Percentiles rank a stretch among this genome's conserved stretches.
Evolutionary conservation across 2,797 vertebrate genomes (phyloP).

Genomic region (Sebastes taczanowskii): DNA sequence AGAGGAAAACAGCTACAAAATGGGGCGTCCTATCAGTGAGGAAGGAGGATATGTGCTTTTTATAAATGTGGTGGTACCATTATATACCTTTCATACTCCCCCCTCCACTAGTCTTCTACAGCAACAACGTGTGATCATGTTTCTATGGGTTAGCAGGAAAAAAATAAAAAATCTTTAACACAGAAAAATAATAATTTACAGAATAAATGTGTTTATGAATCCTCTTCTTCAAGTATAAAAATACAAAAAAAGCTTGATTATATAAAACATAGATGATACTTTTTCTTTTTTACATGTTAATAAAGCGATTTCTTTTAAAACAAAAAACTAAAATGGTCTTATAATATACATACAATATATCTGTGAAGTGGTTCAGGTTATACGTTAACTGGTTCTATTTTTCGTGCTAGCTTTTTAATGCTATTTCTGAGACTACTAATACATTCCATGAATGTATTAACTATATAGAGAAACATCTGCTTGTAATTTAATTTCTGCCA

Average conservation of each 20-base stretch:
- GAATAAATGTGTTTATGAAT: constrained; percentile 73
- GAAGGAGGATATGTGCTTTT: constrained; percentile 56
- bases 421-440: constrained; percentile 50
- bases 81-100: neutral
- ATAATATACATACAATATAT: constrained; percentile 73
- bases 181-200: constrained; percentile 76
- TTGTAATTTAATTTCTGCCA: constrained; percentile 23
- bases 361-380: constrained; percentile 49
- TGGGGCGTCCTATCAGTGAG: constrained; percentile 38
- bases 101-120: neutral
- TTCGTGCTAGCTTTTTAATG: constrained; percentile 45
- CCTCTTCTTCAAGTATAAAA: constrained; percentile 83
- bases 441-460: constrained; percentile 59
- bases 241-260: constrained; percentile 86
- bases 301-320: constrained; percentile 68
- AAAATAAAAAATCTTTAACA: constrained; percentile 60
- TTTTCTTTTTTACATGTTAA: constrained; percentile 80
- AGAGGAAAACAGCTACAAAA: constrained; percentile 64
- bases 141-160: constrained; percentile 43
- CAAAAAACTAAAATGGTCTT: constrained; percentile 70
- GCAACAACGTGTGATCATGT: constrained; percentile 40
- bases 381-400: constrained; percentile 29
- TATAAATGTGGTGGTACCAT: constrained; percentile 8
- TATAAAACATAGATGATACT: constrained; percentile 84
- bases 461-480: constrained; percentile 24